These are phyloP conservation scores for Heliconius sara DNA, from an alignment of 2,888 invertebrate genomes.

Conservation along the genomic window DNA sequence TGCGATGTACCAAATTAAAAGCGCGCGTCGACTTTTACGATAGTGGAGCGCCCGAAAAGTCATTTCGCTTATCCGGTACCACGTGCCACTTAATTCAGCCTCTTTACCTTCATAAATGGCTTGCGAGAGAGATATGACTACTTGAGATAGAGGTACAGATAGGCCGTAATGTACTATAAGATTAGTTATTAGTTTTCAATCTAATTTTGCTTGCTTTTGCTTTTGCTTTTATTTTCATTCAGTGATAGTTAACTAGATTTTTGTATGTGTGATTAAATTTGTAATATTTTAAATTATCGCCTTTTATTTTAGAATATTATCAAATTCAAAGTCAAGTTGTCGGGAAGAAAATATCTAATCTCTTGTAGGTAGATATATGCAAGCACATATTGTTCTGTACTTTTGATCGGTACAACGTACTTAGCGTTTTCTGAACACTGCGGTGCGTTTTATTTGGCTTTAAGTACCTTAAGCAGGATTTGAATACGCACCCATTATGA, in stretches of 20 bases:
- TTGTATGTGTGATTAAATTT: too few species aligned
- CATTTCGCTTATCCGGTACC: slow-evolving; percentile 42
- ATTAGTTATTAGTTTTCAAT: neutral
- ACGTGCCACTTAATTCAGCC: slow-evolving; percentile 40
- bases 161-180: neutral
- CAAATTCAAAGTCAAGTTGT: too few species aligned
- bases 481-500: neutral
- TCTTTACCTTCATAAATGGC: slow-evolving; percentile 23
- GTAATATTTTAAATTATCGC: too few species aligned
- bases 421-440: too few species aligned
- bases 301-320: neutral
- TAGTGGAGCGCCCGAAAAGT: slow-evolving; percentile 32
- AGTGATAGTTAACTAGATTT: neutral
- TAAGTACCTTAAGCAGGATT: neutral
- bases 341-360: neutral
- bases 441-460: neutral
- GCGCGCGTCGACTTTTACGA: slow-evolving; percentile 41
- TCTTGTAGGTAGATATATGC: too few species aligned
- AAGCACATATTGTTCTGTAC: too few species aligned
- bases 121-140: slow-evolving; percentile 21
- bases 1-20: slow-evolving; percentile 35
- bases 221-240: too few species aligned
- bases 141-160: neutral
- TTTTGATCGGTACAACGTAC: too few species aligned
- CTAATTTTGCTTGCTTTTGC: neutral